Base-by-base conservation (phyloP, 1,140 invertebrate genomes). In the Drosophila lacteicornis region DNA sequence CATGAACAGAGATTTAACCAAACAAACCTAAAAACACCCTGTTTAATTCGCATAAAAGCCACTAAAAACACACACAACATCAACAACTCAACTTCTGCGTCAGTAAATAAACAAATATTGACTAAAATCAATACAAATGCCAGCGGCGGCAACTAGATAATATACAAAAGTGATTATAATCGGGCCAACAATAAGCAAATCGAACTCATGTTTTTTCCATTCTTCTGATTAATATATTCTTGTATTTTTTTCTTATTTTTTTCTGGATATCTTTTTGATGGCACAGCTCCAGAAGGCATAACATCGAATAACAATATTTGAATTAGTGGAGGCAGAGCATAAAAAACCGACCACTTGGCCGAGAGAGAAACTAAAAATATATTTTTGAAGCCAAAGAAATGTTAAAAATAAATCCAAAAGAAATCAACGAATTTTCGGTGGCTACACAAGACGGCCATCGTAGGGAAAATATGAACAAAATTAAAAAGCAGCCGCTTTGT, bases 101-200 rank as follows among this genome's bases (percentile, higher is more conserved):
- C 81, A 81, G 84, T 80, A 90, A 79, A 88, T 90, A 90, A 88
- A 88, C 85, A 88, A 88, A 90, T 90, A 88, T 88, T 88, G 75
- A 79, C 74, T 90, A 53, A 65, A 88, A 85, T 90, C 84, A 74
- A 90, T 88, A 85, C 53, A 79, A 90, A 73, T 57, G 69, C 63
- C 67, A 40, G 19, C 56, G 57, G 60, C 77, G 62, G 79, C 68
- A 66, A 70, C 45, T 56, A 57, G 59, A 80, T 76, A 80, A 66
- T 59, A 61, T 27, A 75, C 47, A 80, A 71, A 80, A 81, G 55
- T 76, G 43, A 70, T 56, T 75, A 71, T 61, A 73, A 86, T 74
- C 75, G 74, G 67, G 58, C 30, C 53, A 58, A 61, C 42, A 56
- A 68, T 43, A 59, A 36, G 47, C 43, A 75, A 69, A 69, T 65